Percentiles rank a stretch among this genome's conserved stretches.
These are phyloP conservation scores for Cynopterus brachyotis DNA, from an alignment of 2,113 vertebrate genomes.

Conservation along the genomic window DNA sequence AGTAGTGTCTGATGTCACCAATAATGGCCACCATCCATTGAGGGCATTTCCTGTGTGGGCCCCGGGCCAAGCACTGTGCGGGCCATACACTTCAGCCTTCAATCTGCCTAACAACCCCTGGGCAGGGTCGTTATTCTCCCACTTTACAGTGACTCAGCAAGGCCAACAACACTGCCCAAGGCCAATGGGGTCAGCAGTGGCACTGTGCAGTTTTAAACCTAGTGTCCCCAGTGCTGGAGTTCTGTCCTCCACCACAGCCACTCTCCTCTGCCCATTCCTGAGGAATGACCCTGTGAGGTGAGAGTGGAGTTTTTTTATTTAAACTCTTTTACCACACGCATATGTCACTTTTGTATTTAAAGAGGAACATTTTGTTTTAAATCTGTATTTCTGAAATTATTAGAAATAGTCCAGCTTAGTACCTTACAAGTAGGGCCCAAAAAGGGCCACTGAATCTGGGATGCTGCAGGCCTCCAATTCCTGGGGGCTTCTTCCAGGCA, in stretches of 20 bases:
- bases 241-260: neutral
- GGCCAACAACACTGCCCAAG: neutral
- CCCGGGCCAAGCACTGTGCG: neutral
- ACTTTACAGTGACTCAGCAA: neutral
- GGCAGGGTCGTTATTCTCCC: neutral
- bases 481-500: neutral
- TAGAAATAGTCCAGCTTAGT: neutral
- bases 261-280: neutral
- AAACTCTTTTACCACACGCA: neutral
- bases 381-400: neutral
- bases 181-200: neutral
- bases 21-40: fast-evolving
- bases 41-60: neutral
- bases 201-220: neutral
- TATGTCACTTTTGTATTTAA: neutral
- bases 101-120: no score
- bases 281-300: neutral
- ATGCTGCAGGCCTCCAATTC: neutral
- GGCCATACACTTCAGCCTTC: neutral
- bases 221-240: neutral
- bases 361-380: neutral
- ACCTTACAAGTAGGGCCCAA: neutral
- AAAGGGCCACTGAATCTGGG: neutral
- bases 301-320: neutral
- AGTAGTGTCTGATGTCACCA: neutral